Percentiles rank a stretch among this genome's conserved stretches.
These are phyloP conservation scores for Coecobrya sp. DNA, from an alignment of 2,888 invertebrate genomes.

Conservation along the genomic window DNA sequence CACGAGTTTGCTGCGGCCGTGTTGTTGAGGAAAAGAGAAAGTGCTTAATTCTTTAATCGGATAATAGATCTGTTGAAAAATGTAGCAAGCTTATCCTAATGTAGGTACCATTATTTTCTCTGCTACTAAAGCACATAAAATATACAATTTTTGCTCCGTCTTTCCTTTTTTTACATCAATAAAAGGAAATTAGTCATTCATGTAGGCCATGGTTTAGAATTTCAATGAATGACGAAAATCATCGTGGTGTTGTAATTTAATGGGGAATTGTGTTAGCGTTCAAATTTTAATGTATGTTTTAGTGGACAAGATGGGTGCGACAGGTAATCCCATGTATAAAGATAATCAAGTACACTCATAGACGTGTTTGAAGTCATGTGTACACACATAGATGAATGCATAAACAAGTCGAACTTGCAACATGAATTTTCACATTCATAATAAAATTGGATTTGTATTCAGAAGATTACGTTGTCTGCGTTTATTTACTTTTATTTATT, in stretches of 20 bases:
- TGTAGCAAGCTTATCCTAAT: constrained; percentile 52
- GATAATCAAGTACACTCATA: too few relatives aligned
- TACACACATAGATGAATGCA: not conserved
- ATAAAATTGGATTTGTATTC: constrained; percentile 62
- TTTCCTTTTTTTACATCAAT: constrained; percentile 36
- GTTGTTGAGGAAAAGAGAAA: constrained; percentile 31
- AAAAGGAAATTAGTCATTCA: constrained; percentile 55
- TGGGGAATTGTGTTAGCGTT: not conserved
- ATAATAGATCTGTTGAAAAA: constrained; percentile 71
- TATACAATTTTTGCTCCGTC: not conserved
- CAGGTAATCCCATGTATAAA: not conserved
- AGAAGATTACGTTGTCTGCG: constrained; percentile 42
- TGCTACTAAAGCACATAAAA: not conserved
- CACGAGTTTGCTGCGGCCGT: not conserved
- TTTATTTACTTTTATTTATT: constrained; percentile 50
- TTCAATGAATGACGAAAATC: constrained; percentile 47
- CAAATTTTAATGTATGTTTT: not conserved
- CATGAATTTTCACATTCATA: not conserved
- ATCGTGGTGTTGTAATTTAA: not conserved
- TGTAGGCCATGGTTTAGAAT: constrained; percentile 41
- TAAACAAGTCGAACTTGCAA: not conserved
- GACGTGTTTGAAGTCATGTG: not conserved
- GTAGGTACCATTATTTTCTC: constrained; percentile 45
- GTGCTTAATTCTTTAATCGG: constrained; percentile 74
- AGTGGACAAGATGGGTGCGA: not conserved